Conservation (phyloP, 2,797 vertebrate genomes). For the Spheniscus humboldti region DNA sequence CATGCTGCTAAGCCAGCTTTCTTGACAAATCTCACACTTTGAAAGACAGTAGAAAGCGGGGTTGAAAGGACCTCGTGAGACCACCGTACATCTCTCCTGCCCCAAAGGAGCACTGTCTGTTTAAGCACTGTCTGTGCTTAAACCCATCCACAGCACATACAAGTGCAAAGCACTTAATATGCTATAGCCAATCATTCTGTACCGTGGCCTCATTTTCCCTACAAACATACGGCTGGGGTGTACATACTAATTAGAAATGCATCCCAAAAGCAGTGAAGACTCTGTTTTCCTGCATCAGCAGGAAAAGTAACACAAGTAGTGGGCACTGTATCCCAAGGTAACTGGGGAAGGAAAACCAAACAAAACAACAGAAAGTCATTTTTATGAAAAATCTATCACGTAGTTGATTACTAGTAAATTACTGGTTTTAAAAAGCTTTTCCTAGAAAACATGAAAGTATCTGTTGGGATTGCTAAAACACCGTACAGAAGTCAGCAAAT, state of each 20-base stretch:
- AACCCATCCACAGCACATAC: not conserved
- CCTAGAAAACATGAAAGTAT: not conserved
- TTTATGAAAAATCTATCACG: not conserved
- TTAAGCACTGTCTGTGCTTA: not conserved
- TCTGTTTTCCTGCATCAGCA: not conserved
- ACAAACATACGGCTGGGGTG: not conserved
- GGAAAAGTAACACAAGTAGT: not conserved
- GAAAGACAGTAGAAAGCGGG: not conserved
- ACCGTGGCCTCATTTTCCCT: not conserved
- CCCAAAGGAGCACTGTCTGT: not conserved
- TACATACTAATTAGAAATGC: not conserved
- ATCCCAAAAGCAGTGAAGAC: not conserved
- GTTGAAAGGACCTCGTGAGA: not conserved
- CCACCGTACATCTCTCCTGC: not conserved
- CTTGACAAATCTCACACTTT: not conserved
- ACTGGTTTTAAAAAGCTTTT: not conserved
- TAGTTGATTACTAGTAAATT: not conserved
- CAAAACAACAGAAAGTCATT: not conserved
- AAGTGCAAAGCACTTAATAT: not conserved
- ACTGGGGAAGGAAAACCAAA: not conserved
- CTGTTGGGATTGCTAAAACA: not conserved
- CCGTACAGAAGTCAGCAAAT: not conserved
- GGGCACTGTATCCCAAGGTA: not conserved
- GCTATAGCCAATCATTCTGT: not conserved
- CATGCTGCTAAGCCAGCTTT: not conserved